These are phyloP conservation scores for Epinotia brunnichana DNA, from an alignment of 2,888 invertebrate species.

Conservation along the genomic window DNA sequence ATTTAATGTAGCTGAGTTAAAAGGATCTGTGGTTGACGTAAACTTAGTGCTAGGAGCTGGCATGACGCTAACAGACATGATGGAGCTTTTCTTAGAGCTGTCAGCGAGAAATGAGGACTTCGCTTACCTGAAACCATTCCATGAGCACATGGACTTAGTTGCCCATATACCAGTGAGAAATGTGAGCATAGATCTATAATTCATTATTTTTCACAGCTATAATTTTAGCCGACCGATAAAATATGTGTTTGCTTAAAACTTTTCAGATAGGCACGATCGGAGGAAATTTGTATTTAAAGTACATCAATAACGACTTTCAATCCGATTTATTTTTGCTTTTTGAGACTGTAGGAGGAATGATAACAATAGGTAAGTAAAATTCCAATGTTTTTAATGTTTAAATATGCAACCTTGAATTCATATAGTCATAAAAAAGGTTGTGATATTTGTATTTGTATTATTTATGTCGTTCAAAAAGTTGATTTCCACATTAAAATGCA, in stretches of 20 bases:
- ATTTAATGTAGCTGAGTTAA: conserved; percentile 82
- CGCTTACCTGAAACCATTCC: conserved; percentile 82
- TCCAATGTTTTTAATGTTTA: too few species aligned
- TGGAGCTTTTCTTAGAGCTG: conserved; percentile 69
- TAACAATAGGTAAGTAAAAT: conserved; percentile 62
- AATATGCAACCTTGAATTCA: too few species aligned
- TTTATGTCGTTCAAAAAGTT: neutral
- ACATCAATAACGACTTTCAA: conserved; percentile 85
- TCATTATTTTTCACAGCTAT: neutral
- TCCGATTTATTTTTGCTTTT: conserved; percentile 87
- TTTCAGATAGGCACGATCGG: conserved; percentile 86
- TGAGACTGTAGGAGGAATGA: conserved; percentile 65
- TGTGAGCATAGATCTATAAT: conserved; percentile 69
- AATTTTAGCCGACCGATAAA: neutral
- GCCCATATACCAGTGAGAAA: conserved; percentile 89
- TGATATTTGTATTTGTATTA: neutral
- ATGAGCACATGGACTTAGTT: conserved; percentile 86
- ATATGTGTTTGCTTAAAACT: neutral
- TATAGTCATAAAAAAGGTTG: too few species aligned
- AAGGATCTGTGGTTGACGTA: conserved; percentile 62
- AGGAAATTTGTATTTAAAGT: conserved; percentile 88
- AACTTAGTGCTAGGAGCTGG: conserved; percentile 82
- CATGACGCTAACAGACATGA: conserved; percentile 78
- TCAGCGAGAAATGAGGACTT: conserved; percentile 67
- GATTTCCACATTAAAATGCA: neutral